Evolutionary conservation across 1,140 invertebrate species (phyloP).

Genomic region (Agrilus planipennis): DNA sequence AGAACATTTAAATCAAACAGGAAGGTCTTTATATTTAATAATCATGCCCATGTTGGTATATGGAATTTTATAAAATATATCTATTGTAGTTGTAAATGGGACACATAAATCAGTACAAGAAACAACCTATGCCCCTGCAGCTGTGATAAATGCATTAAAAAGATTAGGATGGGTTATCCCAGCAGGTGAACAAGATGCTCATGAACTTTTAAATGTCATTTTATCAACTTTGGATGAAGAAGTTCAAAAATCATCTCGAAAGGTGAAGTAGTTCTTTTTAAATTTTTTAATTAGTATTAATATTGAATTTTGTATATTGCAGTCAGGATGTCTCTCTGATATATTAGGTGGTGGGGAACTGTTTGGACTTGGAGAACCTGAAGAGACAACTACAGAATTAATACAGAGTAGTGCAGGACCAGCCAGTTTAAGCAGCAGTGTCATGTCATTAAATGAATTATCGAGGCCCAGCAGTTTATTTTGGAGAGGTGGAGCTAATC

Average conservation of each 20-base stretch:
- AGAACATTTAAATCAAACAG: too few relatives aligned
- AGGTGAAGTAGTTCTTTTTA: constrained; percentile 33
- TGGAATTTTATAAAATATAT: constrained; percentile 3
- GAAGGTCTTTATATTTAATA: too few relatives aligned
- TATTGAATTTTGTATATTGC: constrained; percentile 4
- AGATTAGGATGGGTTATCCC: constrained; percentile 72
- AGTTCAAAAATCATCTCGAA: constrained; percentile 42
- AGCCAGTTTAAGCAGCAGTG: constrained; percentile 23
- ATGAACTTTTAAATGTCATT: constrained; percentile 81
- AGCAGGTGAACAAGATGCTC: constrained; percentile 84
- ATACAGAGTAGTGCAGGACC: too few relatives aligned
- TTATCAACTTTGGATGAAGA: constrained; percentile 80
- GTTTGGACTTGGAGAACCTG: constrained; percentile 20
- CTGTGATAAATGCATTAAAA: constrained; percentile 63
- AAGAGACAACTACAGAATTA: too few relatives aligned
- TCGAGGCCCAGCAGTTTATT: constrained; percentile 25
- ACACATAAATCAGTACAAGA: constrained; percentile 50
- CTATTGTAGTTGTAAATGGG: constrained; percentile 56
- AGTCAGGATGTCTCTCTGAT: constrained; percentile 59
- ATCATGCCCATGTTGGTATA: not conserved
- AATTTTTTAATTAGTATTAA: not conserved
- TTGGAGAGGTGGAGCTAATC: constrained; percentile 23
- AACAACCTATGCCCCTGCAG: constrained; percentile 46
- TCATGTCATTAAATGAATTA: constrained; percentile 32
- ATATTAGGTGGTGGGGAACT: constrained; percentile 49